phyloP scores from a whole-genome alignment of 2,113 vertebrate species.

The Larimichthys crocea region DNA sequence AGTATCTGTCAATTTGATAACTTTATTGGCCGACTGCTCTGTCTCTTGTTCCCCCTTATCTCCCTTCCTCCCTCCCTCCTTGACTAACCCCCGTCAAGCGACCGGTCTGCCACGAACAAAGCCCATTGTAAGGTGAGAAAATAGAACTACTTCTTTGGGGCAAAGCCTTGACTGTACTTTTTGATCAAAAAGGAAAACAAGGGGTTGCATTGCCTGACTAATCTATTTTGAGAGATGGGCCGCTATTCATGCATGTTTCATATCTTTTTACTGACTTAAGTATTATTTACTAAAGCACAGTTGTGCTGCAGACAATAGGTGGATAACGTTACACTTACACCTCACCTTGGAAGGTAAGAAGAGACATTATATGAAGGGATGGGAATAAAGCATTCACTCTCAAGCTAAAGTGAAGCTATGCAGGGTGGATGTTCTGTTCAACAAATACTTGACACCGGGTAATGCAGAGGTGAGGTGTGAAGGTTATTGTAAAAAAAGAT shows the following conservation, averaged over 20 bases:
- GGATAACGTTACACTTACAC: conserved; percentile 49
- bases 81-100: neutral
- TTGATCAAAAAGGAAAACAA: conserved; percentile 38
- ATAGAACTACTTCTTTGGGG: conserved; percentile 19
- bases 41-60: conserved; percentile 4
- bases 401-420: conserved; percentile 19
- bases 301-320: conserved; percentile 34
- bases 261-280: conserved; percentile 43
- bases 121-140: conserved; percentile 48
- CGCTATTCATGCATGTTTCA: conserved; percentile 3
- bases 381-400: conserved; percentile 18
- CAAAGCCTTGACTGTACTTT: conserved; percentile 23
- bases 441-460: conserved; percentile 7
- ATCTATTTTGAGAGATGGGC: conserved; percentile 15
- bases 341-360: conserved; percentile 25
- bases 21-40: conserved; percentile 3
- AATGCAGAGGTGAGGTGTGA: neutral
- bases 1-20: conserved; percentile 15
- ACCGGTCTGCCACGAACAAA: conserved; percentile 13
- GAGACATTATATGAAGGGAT: neutral
- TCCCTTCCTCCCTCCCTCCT: neutral
- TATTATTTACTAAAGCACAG: conserved; percentile 59
- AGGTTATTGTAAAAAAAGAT: conserved; percentile 19
- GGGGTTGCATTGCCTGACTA: conserved; percentile 5
- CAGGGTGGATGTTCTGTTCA: neutral